Evolutionary conservation across 2,797 vertebrate genomes (phyloP).

Genomic region (Centroberyx gerrardi): DNA sequence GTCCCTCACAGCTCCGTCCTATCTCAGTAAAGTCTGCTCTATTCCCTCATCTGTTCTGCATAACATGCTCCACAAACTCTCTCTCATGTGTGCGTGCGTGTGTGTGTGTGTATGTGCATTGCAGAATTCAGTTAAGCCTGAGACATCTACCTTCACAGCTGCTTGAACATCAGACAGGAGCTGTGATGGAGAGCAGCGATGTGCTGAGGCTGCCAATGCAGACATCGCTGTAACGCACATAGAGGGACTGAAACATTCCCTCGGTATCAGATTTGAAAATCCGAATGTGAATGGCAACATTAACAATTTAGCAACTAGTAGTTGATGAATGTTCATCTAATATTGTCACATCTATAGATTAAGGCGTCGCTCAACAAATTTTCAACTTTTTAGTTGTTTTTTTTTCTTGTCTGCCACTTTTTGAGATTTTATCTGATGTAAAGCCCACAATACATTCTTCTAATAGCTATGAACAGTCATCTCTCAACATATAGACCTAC

Average conservation of each 20-base stretch:
- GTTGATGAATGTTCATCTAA: no score
- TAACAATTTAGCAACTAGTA: no score
- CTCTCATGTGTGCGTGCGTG: background rate
- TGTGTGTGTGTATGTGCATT: slow-evolving; percentile 12
- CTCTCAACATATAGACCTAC: no score
- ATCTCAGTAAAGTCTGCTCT: background rate
- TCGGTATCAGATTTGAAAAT: no score
- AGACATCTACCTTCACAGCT: slow-evolving; percentile 10
- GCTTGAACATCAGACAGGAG: background rate
- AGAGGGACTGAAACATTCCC: no score
- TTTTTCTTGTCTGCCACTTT: slow-evolving; percentile 8
- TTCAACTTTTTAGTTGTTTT: background rate
- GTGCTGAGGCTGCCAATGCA: no score
- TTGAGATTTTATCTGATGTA: no score
- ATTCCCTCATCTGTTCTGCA: slow-evolving; percentile 15
- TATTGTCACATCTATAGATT: no score
- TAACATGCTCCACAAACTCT: background rate
- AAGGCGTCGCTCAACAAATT: background rate
- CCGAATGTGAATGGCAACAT: no score
- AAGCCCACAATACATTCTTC: no score
- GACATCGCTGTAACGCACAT: no score
- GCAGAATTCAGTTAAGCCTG: background rate
- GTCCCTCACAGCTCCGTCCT: slow-evolving; percentile 10
- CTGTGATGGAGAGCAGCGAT: background rate
- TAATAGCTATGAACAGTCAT: no score